Conservation (phyloP, 1,140 invertebrate genomes). For the Latrodectus geometricus region DNA sequence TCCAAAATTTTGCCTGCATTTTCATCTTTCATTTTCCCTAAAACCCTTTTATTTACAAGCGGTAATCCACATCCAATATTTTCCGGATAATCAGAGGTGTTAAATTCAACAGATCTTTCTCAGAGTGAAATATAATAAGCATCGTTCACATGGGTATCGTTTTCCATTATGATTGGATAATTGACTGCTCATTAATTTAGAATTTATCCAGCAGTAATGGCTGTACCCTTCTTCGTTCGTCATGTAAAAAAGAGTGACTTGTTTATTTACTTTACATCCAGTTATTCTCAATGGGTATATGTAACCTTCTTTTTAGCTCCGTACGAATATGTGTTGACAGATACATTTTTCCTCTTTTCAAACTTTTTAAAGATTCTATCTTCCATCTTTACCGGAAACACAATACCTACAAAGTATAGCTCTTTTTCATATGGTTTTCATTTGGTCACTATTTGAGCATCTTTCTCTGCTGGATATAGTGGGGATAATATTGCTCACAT, state of each 20-base stretch:
- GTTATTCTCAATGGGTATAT: neutral
- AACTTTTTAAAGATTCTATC: slow-evolving; percentile 1
- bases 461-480: too few species aligned
- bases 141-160: slow-evolving; percentile 14
- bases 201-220: slow-evolving; percentile 20
- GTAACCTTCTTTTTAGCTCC: neutral
- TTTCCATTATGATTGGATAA: neutral
- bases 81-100: too few species aligned
- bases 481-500: too few species aligned
- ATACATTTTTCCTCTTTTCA: slow-evolving; percentile 37
- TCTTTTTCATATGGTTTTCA: too few species aligned
- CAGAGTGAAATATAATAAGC: slow-evolving; percentile 16
- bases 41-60: too few species aligned
- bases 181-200: neutral
- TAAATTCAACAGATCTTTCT: too few species aligned
- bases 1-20: too few species aligned
- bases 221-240: neutral
- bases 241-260: slow-evolving; percentile 23
- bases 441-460: too few species aligned
- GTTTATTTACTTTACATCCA: slow-evolving; percentile 14
- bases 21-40: too few species aligned
- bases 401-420: too few species aligned
- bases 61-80: too few species aligned
- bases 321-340: slow-evolving; percentile 28
- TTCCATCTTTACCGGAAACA: too few species aligned